Evolutionary conservation across 2,888 invertebrate genomes (phyloP).

Genomic region (Villa cingulata): DNA sequence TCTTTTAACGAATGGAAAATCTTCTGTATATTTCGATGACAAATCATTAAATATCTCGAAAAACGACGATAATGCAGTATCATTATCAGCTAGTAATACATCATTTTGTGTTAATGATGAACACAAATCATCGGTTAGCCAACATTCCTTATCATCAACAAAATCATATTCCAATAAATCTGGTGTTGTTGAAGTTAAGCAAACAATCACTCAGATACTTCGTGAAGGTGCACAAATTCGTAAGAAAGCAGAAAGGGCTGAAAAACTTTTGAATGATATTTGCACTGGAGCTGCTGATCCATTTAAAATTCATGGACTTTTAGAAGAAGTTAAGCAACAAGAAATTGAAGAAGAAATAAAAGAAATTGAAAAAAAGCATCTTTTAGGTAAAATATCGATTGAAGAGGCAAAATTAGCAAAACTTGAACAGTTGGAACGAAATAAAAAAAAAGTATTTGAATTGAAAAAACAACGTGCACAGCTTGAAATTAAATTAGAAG

Average conservation of each 20-base stretch:
- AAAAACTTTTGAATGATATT: slow-evolving; percentile 40
- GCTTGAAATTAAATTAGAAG: slow-evolving; percentile 40
- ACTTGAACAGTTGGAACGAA: slow-evolving; percentile 40
- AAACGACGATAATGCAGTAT: not conserved
- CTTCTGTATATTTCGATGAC: not conserved
- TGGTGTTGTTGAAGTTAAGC: slow-evolving; percentile 13
- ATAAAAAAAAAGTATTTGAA: slow-evolving; percentile 17
- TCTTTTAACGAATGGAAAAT: not conserved
- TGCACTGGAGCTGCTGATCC: slow-evolving; percentile 37
- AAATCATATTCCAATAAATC: not conserved
- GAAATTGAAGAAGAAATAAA: slow-evolving; percentile 38
- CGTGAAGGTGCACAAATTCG: slow-evolving; percentile 40
- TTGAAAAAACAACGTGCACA: slow-evolving; percentile 39
- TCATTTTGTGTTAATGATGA: no score
- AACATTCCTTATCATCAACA: not conserved
- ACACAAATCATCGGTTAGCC: not conserved
- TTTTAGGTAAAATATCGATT: slow-evolving; percentile 42
- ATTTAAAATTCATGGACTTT: slow-evolving; percentile 35
- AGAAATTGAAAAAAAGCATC: slow-evolving; percentile 45
- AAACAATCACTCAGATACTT: slow-evolving; percentile 40
- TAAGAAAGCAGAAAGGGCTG: slow-evolving; percentile 38
- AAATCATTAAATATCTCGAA: not conserved
- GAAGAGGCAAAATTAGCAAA: slow-evolving; percentile 47
- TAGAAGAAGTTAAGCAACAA: slow-evolving; percentile 37
- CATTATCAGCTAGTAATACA: no score